These are phyloP conservation scores for Hecatera dysodea DNA, from an alignment of 2,888 invertebrate species.

Conservation along the genomic window DNA sequence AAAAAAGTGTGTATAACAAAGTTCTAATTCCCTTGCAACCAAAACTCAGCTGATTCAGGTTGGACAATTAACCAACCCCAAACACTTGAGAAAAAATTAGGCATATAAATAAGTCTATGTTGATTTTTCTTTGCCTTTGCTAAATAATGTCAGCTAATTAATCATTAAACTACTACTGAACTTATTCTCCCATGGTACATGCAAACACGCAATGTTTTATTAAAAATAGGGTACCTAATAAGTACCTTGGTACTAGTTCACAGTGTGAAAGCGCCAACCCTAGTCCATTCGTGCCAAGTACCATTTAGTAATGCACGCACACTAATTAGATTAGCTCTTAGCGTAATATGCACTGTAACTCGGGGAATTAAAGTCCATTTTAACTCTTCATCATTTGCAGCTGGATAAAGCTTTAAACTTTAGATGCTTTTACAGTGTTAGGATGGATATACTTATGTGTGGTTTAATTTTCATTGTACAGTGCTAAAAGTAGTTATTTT, in stretches of 20 bases:
- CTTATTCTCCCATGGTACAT: constrained; percentile 5
- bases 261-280: constrained; percentile 36
- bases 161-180: background rate
- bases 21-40: too few species aligned
- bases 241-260: constrained; percentile 6
- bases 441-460: background rate
- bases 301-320: constrained; percentile 47
- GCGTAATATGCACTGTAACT: constrained; percentile 27
- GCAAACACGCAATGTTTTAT: constrained; percentile 24
- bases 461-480: constrained; percentile 4
- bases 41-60: too few species aligned
- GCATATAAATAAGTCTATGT: too few species aligned
- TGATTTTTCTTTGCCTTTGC: too few species aligned
- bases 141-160: constrained; percentile 5
- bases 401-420: constrained; percentile 15
- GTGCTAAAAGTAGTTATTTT: background rate
- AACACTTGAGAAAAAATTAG: too few species aligned
- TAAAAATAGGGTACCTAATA: constrained; percentile 33
- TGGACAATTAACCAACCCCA: too few species aligned
- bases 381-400: constrained; percentile 2
- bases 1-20: too few species aligned
- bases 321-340: constrained; percentile 32
- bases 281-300: constrained; percentile 40
- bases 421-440: constrained; percentile 22
- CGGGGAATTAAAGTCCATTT: constrained; percentile 23